These are phyloP conservation scores for Romanogobio albipinnatus DNA, from an alignment of 2,113 vertebrate species.

Conservation along the genomic window DNA sequence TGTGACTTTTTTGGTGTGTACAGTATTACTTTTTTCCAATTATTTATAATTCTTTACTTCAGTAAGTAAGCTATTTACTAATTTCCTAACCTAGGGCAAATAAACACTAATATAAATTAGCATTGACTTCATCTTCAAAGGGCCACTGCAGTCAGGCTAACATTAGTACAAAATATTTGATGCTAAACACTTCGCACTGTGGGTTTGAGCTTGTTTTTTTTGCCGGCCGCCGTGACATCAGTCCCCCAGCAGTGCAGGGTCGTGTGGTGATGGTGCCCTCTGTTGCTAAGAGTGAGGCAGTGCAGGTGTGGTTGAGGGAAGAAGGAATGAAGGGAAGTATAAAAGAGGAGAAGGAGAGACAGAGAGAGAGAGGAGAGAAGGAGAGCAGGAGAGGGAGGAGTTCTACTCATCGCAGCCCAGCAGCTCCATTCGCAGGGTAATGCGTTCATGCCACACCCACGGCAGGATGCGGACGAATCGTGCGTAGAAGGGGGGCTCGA, in stretches of 20 bases:
- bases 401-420: constrained; percentile 87
- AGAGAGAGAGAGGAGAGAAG: constrained; percentile 18
- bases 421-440: constrained; percentile 93
- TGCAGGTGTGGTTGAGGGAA: constrained; percentile 68
- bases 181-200: not conserved
- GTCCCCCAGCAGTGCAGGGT: constrained; percentile 45
- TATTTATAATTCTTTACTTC: not conserved
- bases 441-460: constrained; percentile 91
- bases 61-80: not conserved
- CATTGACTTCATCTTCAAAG: not conserved
- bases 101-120: not conserved
- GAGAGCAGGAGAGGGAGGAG: not conserved
- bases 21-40: constrained; percentile 35
- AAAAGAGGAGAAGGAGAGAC: not conserved
- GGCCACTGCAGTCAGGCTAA: constrained; percentile 32
- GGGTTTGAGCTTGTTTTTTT: constrained; percentile 16
- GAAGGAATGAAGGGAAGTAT: constrained; percentile 22
- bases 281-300: constrained; percentile 70
- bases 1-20: constrained; percentile 39
- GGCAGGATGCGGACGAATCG: constrained; percentile 89
- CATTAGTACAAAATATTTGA: constrained; percentile 7
- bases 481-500: constrained; percentile 80
- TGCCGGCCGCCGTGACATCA: not conserved
- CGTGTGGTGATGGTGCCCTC: constrained; percentile 70
- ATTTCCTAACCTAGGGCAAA: not conserved